Base-by-base conservation (phyloP, 2,888 invertebrate genomes). In the Coecobrya sp. region DNA sequence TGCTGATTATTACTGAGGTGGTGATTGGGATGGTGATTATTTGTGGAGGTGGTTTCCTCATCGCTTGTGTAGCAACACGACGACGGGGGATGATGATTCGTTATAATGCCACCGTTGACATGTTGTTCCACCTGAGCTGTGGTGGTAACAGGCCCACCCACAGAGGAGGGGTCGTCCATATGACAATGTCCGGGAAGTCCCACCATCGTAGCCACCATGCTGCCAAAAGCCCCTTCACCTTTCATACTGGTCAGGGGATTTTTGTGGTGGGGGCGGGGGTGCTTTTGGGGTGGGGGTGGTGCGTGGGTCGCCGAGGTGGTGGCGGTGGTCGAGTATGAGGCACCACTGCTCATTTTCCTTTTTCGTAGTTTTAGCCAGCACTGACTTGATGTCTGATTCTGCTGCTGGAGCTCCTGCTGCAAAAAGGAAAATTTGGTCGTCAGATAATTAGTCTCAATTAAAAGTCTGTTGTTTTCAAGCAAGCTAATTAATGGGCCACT, bases 361-460 rank as follows among this genome's bases (percentile, higher is more conserved):
- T 93, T 94, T 70, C 95, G 92, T 68, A 95, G 84, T 86, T 95
- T 94, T 87, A 94, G 89, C 95, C 94, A 94, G 92, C 79, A 86
- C 82, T 93, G 92, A 62, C 87, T 88, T 87, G 90, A 45, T 7
- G 2, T 2, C 36, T 36, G 36, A 65, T 84, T 93, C 93, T 93
- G 73, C 8, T 1, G 65, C 11, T 27, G 36, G 52, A 89, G 52
- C 22, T 13, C 16, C 1, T 59, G 22, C 19, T 68, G 22, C 1
- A n/a, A 30, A 52, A 73, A 52, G 25, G 30, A 27, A 36, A 70
- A 70, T 2, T 30, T 30, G 16, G 30, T 4, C 13, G 30, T 4
- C 13, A 36, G 27, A 11, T 45, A 73, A 73, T 73, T 73, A 73
- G 68, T 68, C 68, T 30, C 36, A 27, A 68, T 68, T 68, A 68